A percentile compares a stretch with the other conserved stretches of the same genome.
phyloP scores from a whole-genome alignment of 2,888 invertebrate species.

The Eretmocerus hayati region DNA sequence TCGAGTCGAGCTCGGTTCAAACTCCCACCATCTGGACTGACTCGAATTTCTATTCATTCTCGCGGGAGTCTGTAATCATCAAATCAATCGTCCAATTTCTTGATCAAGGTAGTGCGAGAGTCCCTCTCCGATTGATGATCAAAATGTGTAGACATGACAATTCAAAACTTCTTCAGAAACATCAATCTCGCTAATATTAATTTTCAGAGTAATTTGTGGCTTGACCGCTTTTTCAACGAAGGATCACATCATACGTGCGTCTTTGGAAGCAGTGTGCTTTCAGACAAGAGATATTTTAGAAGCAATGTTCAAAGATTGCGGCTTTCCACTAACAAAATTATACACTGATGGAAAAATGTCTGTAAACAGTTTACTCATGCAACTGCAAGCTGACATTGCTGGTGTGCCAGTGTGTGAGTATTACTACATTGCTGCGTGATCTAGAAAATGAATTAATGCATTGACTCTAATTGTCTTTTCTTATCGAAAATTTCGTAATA shows the following conservation, averaged over 20 bases:
- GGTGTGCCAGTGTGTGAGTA: slow-evolving; percentile 82
- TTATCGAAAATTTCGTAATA: too few species aligned
- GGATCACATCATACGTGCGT: slow-evolving; percentile 88
- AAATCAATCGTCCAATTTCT: too few species aligned
- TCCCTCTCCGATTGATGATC: too few species aligned
- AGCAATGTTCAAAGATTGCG: slow-evolving; percentile 90
- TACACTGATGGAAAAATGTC: slow-evolving; percentile 94
- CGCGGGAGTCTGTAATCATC: too few species aligned
- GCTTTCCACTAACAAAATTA: slow-evolving; percentile 70
- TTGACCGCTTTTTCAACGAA: slow-evolving; percentile 88
- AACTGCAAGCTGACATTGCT: slow-evolving; percentile 88
- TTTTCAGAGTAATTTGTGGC: slow-evolving; percentile 79
- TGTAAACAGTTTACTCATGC: slow-evolving; percentile 84
- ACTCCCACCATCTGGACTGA: too few species aligned
- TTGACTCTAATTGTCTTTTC: not conserved
- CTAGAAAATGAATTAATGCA: not conserved
- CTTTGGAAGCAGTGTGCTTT: slow-evolving; percentile 91
- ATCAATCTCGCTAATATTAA: too few species aligned
- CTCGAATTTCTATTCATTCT: too few species aligned
- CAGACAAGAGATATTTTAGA: slow-evolving; percentile 92
- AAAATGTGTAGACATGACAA: too few species aligned
- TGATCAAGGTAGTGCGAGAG: too few species aligned
- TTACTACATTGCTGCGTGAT: not conserved
- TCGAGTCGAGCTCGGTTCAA: too few species aligned
- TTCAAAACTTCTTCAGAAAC: too few species aligned